Evolutionary conservation across 2,888 invertebrate genomes (phyloP).

Genomic region (Rhingia campestris): DNA sequence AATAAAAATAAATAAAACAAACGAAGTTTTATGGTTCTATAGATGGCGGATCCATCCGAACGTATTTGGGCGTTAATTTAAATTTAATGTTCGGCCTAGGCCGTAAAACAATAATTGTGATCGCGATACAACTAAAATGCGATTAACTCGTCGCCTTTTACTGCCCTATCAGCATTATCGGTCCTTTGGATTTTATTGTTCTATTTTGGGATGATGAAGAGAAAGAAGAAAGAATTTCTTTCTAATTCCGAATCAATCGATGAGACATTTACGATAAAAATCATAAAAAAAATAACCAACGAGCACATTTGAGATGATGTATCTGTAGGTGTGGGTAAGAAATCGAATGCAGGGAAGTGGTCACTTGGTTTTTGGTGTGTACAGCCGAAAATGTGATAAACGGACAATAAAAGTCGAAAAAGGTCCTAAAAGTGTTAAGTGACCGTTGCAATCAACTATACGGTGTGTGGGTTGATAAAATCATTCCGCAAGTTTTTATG

Average conservation of each 20-base stretch:
- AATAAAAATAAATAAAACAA: conserved; percentile 6
- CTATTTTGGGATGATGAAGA: background rate
- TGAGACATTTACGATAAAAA: conserved; percentile 13
- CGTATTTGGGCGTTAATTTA: conserved; percentile 41
- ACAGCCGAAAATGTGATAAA: conserved; percentile 5
- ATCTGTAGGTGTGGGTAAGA: background rate
- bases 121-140: conserved; percentile 60
- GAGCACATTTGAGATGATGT: background rate
- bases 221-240: conserved; percentile 27
- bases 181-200: conserved; percentile 44
- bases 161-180: conserved; percentile 45
- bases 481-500: conserved; percentile 6
- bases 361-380: background rate
- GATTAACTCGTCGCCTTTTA: conserved; percentile 59
- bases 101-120: conserved; percentile 52
- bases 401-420: conserved; percentile 11
- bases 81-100: conserved; percentile 40
- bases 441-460: conserved; percentile 33
- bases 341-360: too few species aligned
- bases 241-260: conserved; percentile 14
- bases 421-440: conserved; percentile 24
- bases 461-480: conserved; percentile 32
- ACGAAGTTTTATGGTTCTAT: conserved; percentile 7
- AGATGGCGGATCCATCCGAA: conserved; percentile 8
- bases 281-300: conserved; percentile 20